Conservation (phyloP, 23 tunicate species). For the Trididemnum clinides region DNA sequence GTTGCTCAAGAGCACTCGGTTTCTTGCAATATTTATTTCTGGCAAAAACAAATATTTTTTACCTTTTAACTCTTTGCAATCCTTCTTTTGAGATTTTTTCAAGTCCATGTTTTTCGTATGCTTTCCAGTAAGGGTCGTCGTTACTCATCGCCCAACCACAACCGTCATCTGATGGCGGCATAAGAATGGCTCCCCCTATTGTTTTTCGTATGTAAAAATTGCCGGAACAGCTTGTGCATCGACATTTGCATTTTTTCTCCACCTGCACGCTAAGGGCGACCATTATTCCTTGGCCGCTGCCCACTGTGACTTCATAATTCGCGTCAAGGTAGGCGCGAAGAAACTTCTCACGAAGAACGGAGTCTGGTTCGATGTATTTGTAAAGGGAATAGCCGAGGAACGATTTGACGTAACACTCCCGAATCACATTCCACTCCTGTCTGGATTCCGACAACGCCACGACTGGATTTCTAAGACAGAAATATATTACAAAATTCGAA, state of each 20-base stretch:
- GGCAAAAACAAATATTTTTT: not conserved
- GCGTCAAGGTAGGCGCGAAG: conserved; percentile 77
- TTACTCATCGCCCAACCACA: conserved; percentile 55
- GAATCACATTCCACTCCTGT: conserved; percentile 65
- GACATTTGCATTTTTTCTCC: not conserved
- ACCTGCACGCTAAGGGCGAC: not conserved
- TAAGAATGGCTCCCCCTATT: conserved; percentile 71
- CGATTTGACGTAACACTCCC: conserved; percentile 69
- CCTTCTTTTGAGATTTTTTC: conserved; percentile 55
- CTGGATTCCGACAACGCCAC: conserved; percentile 3
- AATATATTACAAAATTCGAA: too few relatives aligned
- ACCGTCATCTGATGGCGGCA: conserved; percentile 74
- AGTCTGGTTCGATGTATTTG: conserved; percentile 71
- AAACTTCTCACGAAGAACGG: conserved; percentile 44
- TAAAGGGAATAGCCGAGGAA: conserved; percentile 72
- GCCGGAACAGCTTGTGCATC: not conserved
- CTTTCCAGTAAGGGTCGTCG: conserved; percentile 69
- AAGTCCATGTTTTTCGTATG: conserved; percentile 61
- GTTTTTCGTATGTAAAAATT: not conserved
- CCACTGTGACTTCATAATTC: conserved; percentile 71
- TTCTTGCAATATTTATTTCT: too few relatives aligned
- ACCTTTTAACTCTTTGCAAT: conserved; percentile 54
- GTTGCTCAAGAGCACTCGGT: too few relatives aligned
- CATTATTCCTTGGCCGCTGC: conserved; percentile 58
- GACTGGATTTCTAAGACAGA: not conserved